Conservation (phyloP, 2,113 vertebrate species). For the Tenebrosternarchus preto region DNA sequence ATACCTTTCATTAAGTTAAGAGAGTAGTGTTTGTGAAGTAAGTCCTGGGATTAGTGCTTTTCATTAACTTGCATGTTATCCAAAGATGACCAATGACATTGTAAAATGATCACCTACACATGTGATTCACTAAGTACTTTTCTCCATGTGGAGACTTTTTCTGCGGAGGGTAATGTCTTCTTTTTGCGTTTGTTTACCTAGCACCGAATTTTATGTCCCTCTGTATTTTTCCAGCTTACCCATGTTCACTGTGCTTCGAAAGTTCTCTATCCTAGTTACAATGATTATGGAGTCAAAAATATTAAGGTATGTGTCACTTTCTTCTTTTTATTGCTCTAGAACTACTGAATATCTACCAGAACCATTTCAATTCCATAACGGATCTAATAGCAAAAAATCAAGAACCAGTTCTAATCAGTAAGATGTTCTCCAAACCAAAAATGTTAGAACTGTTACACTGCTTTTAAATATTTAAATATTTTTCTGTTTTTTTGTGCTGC, state of each 20-base stretch:
- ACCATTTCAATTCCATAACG: constrained; percentile 3
- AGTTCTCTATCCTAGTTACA: constrained; percentile 91
- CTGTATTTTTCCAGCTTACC: constrained; percentile 81
- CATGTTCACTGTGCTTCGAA: constrained; percentile 93
- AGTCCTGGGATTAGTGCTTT: neutral
- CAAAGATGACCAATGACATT: too few relatives aligned
- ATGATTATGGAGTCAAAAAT: constrained; percentile 85
- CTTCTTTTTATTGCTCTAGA: neutral
- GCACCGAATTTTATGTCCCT: neutral
- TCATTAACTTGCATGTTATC: neutral
- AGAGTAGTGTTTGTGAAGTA: neutral
- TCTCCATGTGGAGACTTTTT: neutral
- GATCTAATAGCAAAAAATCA: neutral
- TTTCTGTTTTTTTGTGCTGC: too few relatives aligned
- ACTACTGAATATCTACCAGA: neutral
- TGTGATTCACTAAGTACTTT: neutral
- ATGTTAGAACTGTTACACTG: too few relatives aligned
- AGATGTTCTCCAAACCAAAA: too few relatives aligned
- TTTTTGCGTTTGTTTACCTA: neutral
- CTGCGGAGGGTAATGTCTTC: neutral
- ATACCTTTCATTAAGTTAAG: too few relatives aligned
- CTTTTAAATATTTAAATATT: too few relatives aligned
- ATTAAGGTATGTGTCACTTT: constrained; percentile 75
- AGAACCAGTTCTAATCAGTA: too few relatives aligned
- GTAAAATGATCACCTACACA: too few relatives aligned